Conservation (phyloP, 2,797 vertebrate genomes). For the Numenius phaeopus region DNA sequence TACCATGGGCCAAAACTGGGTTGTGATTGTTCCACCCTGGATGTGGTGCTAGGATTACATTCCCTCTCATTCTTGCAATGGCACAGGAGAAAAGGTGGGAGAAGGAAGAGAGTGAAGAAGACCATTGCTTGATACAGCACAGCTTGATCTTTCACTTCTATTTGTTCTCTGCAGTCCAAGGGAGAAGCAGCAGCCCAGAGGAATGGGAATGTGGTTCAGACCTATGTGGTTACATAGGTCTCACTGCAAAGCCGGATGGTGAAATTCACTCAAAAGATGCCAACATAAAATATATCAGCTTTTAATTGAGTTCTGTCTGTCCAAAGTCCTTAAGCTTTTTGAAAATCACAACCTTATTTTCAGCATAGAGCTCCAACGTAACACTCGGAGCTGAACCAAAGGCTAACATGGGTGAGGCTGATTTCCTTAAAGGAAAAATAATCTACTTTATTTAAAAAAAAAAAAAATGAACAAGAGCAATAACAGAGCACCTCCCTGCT, state of each 20-base stretch:
- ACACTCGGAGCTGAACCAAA: not conserved
- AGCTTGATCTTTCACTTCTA: not conserved
- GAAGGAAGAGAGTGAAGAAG: not conserved
- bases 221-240: not conserved
- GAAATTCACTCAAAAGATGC: not conserved
- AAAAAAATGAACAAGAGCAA: not conserved
- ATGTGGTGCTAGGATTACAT: rapidly evolving
- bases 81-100: not conserved
- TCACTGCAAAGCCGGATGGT: not conserved
- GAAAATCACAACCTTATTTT: not conserved
- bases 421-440: slow-evolving; percentile 17
- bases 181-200: not conserved
- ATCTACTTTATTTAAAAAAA: not conserved
- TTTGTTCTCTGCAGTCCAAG: not conserved
- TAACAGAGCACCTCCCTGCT: slow-evolving; percentile 13
- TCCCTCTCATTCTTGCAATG: not conserved
- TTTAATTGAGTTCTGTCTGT: not conserved
- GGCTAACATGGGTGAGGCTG: not conserved
- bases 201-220: not conserved
- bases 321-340: not conserved
- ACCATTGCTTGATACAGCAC: not conserved
- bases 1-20: not conserved
- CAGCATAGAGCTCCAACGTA: not conserved
- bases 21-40: not conserved
- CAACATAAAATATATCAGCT: not conserved